A percentile compares a stretch with the other conserved stretches of the same genome.
phyloP scores from a whole-genome alignment of 2,797 vertebrate genomes.

The Anolis apletophallus region DNA sequence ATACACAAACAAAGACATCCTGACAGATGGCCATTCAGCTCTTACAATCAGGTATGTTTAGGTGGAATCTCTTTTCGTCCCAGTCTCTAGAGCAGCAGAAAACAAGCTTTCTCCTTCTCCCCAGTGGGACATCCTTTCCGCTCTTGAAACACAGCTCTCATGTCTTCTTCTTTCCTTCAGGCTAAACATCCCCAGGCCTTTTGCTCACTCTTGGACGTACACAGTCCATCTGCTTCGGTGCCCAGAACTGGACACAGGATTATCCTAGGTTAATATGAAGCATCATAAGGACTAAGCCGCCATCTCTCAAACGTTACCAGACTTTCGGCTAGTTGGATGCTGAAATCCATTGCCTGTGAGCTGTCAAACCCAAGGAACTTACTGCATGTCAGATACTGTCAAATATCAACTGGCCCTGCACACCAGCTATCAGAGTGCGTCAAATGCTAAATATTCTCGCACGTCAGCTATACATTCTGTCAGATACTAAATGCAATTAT shows the following conservation, averaged over 20 bases:
- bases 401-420: neutral
- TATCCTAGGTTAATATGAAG: neutral
- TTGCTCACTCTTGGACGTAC: no score
- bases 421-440: neutral
- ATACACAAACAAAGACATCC: no score
- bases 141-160: no score
- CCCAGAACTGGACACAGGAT: no score
- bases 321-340: neutral
- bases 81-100: neutral
- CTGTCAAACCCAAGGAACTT: neutral
- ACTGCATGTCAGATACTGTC: constrained; percentile 5
- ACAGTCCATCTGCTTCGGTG: no score
- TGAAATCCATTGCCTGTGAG: neutral
- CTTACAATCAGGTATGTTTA: no score
- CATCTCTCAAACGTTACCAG: constrained; percentile 9
- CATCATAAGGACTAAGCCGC: neutral
- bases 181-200: no score
- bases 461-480: constrained; percentile 7
- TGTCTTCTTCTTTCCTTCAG: no score
- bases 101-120: neutral
- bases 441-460: constrained; percentile 16
- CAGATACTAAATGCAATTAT: constrained; percentile 11
- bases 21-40: no score
- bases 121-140: neutral
- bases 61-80: no score